Percentiles rank a stretch among this genome's conserved stretches.
Evolutionary conservation across 2,113 vertebrate genomes (phyloP).

Genomic region (Pseudorhombus dupliciocellatus): DNA sequence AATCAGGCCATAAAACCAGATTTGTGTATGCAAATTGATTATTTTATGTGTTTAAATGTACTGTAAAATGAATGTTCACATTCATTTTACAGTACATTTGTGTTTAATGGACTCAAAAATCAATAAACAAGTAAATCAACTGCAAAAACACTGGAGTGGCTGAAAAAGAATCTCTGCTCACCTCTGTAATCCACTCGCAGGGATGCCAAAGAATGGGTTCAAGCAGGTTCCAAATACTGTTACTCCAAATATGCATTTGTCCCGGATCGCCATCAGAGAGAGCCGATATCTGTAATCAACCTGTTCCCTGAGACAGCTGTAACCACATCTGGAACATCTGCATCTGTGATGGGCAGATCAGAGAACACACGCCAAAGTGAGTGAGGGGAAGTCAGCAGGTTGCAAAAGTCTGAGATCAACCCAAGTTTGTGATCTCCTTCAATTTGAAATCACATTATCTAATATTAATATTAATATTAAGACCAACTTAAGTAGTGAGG

Average conservation of each 20-base stretch:
- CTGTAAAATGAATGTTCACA: too few species aligned
- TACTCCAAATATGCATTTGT: slow-evolving; percentile 69
- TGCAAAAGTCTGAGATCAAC: not conserved
- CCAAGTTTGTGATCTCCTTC: too few species aligned
- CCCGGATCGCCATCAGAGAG: slow-evolving; percentile 68
- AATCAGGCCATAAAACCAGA: too few species aligned
- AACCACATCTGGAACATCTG: slow-evolving; percentile 73
- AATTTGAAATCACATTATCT: too few species aligned
- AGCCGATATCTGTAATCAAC: slow-evolving; percentile 77
- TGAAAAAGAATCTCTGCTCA: slow-evolving; percentile 28
- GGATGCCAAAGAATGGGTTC: slow-evolving; percentile 76
- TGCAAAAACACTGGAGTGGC: too few species aligned
- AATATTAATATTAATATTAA: too few species aligned
- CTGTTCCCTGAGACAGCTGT: slow-evolving; percentile 57
- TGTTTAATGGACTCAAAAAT: too few species aligned
- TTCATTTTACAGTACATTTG: too few species aligned
- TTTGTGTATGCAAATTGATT: too few species aligned
- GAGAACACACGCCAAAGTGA: not conserved
- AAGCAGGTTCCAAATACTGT: slow-evolving; percentile 78
- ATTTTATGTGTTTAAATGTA: too few species aligned
- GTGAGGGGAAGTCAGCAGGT: not conserved
- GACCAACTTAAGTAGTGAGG: too few species aligned
- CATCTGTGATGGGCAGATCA: slow-evolving; percentile 42
- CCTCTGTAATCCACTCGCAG: slow-evolving; percentile 76
- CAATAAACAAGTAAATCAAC: too few species aligned